phyloP scores from a whole-genome alignment of 2,797 vertebrate species.

The Sebastes baramenuke region DNA sequence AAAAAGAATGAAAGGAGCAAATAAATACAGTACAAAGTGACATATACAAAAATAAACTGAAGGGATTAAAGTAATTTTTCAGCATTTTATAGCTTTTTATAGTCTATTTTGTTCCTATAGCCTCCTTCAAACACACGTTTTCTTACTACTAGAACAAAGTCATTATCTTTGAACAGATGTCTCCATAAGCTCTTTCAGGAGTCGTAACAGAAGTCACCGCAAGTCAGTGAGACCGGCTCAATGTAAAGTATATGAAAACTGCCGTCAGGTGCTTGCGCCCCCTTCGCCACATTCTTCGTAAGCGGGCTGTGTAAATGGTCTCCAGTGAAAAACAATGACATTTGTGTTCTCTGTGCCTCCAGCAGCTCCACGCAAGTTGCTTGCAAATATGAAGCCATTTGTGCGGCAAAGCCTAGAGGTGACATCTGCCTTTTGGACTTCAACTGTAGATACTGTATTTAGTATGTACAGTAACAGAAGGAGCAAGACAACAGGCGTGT shows the following conservation, averaged over 20 bases:
- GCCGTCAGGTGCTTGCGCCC: background rate
- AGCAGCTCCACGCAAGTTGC: constrained; percentile 2
- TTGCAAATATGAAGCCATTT: constrained; percentile 10
- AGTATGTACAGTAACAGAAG: constrained; percentile 13
- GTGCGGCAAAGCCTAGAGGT: constrained; percentile 21
- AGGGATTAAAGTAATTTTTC: background rate
- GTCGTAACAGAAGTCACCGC: background rate
- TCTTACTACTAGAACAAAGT: background rate
- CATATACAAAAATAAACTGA: background rate
- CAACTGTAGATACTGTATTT: background rate
- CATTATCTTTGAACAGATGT: background rate
- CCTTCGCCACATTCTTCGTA: background rate
- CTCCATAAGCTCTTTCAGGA: background rate
- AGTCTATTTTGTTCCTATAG: background rate
- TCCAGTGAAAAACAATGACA: constrained; percentile 17
- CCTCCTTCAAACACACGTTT: background rate
- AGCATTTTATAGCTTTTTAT: background rate
- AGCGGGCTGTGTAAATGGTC: background rate
- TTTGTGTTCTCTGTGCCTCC: constrained; percentile 27
- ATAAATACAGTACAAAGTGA: background rate
- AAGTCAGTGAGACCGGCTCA: no score
- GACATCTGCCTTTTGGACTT: constrained; percentile 27
- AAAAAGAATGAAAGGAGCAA: background rate
- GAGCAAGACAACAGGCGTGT: background rate
- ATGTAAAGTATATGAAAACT: background rate